phyloP scores from a whole-genome alignment of 2,888 invertebrate genomes.

The Abrostola triplasia region DNA sequence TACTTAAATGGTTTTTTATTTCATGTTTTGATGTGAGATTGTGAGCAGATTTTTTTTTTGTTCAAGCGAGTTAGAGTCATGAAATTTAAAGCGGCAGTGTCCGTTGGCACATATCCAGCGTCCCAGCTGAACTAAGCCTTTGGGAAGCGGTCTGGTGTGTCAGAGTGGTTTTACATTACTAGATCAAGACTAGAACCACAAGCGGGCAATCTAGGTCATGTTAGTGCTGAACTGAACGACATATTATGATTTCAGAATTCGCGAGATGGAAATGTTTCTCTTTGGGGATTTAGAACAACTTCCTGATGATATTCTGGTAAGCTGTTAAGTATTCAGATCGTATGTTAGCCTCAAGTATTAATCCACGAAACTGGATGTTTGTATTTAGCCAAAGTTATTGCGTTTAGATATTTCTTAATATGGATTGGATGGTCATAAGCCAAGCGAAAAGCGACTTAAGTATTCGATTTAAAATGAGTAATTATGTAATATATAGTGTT shows the following conservation, averaged over 20 bases:
- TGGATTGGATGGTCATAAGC: conserved; percentile 26
- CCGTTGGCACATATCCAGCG: conserved; percentile 49
- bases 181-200: conserved; percentile 39
- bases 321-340: conserved; percentile 13
- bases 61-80: conserved; percentile 10
- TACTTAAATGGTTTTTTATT: neutral
- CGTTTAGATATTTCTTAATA: conserved; percentile 19
- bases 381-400: conserved; percentile 18
- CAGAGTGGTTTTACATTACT: conserved; percentile 41
- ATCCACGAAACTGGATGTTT: conserved; percentile 40
- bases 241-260: conserved; percentile 18
- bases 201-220: conserved; percentile 45
- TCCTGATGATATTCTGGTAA: conserved; percentile 29
- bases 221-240: conserved; percentile 31
- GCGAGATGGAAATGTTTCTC: conserved; percentile 13
- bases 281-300: conserved; percentile 26
- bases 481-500: conserved; percentile 3
- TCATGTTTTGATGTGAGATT: neutral
- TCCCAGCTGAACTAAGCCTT: conserved; percentile 35
- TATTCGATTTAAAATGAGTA: conserved; percentile 6
- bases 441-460: conserved; percentile 22
- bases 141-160: conserved; percentile 34
- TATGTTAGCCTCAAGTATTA: conserved; percentile 39
- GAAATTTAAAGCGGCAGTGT: conserved; percentile 39
- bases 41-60: neutral